Base-by-base conservation (phyloP, 2,888 invertebrate species). In the Athrips mouffetella region DNA sequence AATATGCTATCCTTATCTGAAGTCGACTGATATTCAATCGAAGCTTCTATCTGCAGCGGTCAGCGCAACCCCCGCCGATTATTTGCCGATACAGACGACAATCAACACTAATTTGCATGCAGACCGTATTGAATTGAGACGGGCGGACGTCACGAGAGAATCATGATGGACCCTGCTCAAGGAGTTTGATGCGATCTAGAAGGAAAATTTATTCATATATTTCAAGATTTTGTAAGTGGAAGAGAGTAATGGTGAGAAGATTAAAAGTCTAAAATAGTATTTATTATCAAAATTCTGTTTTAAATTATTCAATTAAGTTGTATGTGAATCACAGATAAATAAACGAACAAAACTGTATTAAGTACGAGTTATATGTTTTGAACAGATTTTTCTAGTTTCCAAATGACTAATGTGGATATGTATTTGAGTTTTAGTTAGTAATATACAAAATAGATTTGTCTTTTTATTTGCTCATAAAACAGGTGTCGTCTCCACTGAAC, bases 91-190 rank as follows among this genome's bases (percentile, higher is more conserved):
- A 78, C 75, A 73, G 74, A 67, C 70, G 76, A 82, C 80, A 76
- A 81, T 82, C 80, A 79, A 77, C 74, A 76, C 66, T 68, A 70
- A 83, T 83, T 84, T 83, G 80, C 81, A 83, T 83, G 76, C 67
- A 76, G 80, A 75, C 73, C 65, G 73, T 73, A 79, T 80, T 79
- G 79, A 78, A 80, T 81, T 72, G 80, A 80, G 76, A 74, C 72
- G 65, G 65, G 65, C 70, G 68, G 67, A 63, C 69, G 70, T 72
- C 72, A 66, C 66, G 62, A 65, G 60, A 57, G 64, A 63, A 58
- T 65, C 62, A 63, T 73, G 66, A 71, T 66, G 67, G 65, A 59
- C 55, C 55, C 59, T 54, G 58, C 52, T 18, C 60, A 48, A 53
- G 48, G 55, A 47, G 48, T 35, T 45, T 49, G 20, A 56, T 48